phyloP scores from a whole-genome alignment of 1,140 invertebrate genomes.

The Heliconius hewitsoni region DNA sequence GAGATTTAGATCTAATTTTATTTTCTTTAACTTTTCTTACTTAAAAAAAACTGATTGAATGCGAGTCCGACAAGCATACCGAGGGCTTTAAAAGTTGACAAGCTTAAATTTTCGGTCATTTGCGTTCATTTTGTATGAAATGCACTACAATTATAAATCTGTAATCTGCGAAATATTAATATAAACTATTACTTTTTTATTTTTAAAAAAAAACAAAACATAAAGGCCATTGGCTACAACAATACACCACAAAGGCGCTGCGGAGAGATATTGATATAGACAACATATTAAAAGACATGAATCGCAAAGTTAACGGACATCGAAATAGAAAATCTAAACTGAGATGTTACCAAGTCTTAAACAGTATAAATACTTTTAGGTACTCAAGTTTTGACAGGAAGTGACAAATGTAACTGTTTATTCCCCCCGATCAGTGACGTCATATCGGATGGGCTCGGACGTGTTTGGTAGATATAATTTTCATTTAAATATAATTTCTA shows the following conservation, averaged over 20 bases:
- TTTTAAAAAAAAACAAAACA: too few species aligned
- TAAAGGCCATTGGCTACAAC: background rate
- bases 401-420: constrained; percentile 37
- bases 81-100: too few species aligned
- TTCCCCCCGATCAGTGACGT: constrained; percentile 36
- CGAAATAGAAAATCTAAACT: background rate
- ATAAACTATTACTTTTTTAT: too few species aligned
- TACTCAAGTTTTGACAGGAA: constrained; percentile 20
- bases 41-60: too few species aligned
- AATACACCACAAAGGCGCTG: background rate
- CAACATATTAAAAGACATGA: background rate
- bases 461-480: constrained; percentile 27
- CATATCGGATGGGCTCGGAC: constrained; percentile 27
- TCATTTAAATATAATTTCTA: constrained; percentile 19
- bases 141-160: too few species aligned
- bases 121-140: too few species aligned
- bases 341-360: background rate
- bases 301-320: background rate
- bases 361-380: constrained; percentile 21
- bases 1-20: too few species aligned
- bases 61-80: too few species aligned
- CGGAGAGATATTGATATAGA: background rate
- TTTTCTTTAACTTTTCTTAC: too few species aligned
- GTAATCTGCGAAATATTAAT: too few species aligned
- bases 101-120: too few species aligned